Percentiles rank a stretch among this genome's conserved stretches.
phyloP scores from a whole-genome alignment of 2,113 vertebrate species.

The Clarias macrocephalus region DNA sequence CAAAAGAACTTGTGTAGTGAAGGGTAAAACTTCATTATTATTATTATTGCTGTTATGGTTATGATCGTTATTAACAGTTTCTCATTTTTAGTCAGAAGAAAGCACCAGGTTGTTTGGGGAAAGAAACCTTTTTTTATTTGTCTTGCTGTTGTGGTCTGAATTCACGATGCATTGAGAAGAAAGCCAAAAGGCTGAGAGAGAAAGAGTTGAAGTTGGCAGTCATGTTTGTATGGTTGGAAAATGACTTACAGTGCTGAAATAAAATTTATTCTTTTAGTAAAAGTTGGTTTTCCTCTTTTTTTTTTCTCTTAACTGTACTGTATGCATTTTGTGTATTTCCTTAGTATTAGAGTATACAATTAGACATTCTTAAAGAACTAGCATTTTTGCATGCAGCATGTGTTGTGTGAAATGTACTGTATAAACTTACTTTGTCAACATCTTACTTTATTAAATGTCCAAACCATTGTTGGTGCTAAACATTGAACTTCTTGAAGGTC shows the following conservation, averaged over 20 bases:
- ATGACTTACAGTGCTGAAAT: constrained; percentile 85
- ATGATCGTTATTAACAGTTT: constrained; percentile 78
- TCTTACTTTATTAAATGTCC: neutral
- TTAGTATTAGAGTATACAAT: neutral
- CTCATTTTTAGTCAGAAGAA: constrained; percentile 77
- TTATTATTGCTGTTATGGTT: constrained; percentile 78
- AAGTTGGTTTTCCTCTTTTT: constrained; percentile 31
- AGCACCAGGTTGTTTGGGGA: constrained; percentile 77
- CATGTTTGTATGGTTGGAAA: constrained; percentile 82
- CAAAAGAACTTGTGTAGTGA: constrained; percentile 72
- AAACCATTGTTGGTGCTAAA: neutral
- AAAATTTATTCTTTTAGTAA: constrained; percentile 88
- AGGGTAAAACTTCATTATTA: constrained; percentile 72
- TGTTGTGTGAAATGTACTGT: too few relatives aligned
- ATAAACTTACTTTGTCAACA: too few relatives aligned
- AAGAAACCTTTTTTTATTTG: constrained; percentile 69
- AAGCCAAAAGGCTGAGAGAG: constrained; percentile 61
- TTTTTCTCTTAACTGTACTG: neutral
- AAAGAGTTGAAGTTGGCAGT: constrained; percentile 75
- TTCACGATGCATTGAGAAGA: constrained; percentile 75
- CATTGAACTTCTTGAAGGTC: neutral
- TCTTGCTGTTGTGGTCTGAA: constrained; percentile 79
- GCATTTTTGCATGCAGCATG: neutral
- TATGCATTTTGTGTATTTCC: neutral
- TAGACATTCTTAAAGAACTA: neutral